Base-by-base conservation (phyloP, 1,140 invertebrate genomes). In the Lineus longissimus region DNA sequence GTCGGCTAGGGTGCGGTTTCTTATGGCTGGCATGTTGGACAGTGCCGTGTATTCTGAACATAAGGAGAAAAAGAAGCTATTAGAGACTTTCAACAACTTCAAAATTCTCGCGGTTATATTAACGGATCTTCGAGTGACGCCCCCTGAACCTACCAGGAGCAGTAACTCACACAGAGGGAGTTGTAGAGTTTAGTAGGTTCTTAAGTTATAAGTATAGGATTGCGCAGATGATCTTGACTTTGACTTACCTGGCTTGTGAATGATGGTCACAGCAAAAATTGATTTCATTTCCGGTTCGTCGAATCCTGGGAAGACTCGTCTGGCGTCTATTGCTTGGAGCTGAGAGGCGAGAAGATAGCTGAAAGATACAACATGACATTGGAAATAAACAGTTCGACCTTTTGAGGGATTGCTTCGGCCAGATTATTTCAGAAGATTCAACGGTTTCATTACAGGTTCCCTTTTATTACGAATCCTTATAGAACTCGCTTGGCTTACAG, bases 261-360 rank as follows among this genome's bases (percentile, higher is more conserved):
- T 88, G n/a, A 97, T 80, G 22, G 82, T 87, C 7, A 97, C 86
- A 25, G 82, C 83, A 75, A 94, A 97, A 2, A 85, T 89, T 0
- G 95, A 91, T 78, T 98, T 98, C 74, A 93, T 88, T 6, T 84
- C 85, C 0, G 95, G 95, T 76, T 98, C 95, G 76, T 98, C 95
- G 74, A 97, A 96, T 81, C 94, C 97, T 0, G 95, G 94, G 77
- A 97, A 97, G 2, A 91, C 93, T 61, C 88, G 85, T 59, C 95
- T 85, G 0, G 95, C 94, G 64, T 91, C 87, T 0, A 88, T 91
- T 0, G 93, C 85, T 75, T 97, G 90, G 72, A 97, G 94, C 75
- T 97, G 94, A 0, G 93, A 95, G 0, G 89, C 84, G 0, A 90
- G 88, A 23, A 95, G 72, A 86, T 90, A 92, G 77, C 92, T 94